phyloP scores from a whole-genome alignment of 37 sponge, comb jelly and placozoan species.

The Spongilla lacustris region DNA sequence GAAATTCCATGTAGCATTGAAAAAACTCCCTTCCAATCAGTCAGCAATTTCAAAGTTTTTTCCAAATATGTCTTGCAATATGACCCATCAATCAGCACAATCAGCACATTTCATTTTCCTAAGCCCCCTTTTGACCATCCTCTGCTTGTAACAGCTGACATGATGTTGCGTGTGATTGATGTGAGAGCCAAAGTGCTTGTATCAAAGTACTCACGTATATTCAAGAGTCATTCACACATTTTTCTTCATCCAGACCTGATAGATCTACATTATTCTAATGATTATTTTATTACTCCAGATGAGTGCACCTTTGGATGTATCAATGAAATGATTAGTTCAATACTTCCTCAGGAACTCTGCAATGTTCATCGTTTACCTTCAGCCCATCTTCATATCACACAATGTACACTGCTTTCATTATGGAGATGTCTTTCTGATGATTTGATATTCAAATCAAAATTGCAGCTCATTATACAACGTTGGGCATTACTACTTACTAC shows the following conservation, averaged over 20 bases:
- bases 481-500: slow-evolving; percentile 48
- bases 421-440: slow-evolving; percentile 37
- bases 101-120: neutral
- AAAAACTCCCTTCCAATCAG: slow-evolving; percentile 21
- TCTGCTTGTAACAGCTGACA: slow-evolving; percentile 55
- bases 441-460: neutral
- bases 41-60: slow-evolving; percentile 21
- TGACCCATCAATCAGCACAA: too few relatives aligned
- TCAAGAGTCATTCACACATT: neutral
- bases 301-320: neutral
- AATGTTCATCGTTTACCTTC: neutral
- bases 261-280: neutral
- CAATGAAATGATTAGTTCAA: neutral
- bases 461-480: neutral
- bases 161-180: slow-evolving; percentile 33
- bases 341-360: slow-evolving; percentile 5
- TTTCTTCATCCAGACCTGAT: slow-evolving; percentile 42
- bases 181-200: slow-evolving; percentile 19
- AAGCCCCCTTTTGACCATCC: slow-evolving; percentile 35
- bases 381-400: neutral
- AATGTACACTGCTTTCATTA: neutral
- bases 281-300: slow-evolving; percentile 7
- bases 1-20: slow-evolving; percentile 6
- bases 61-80: neutral
- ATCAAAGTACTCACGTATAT: slow-evolving; percentile 16